phyloP scores from a whole-genome alignment of 1,140 invertebrate genomes.

The Drosophila malerkotliana region DNA sequence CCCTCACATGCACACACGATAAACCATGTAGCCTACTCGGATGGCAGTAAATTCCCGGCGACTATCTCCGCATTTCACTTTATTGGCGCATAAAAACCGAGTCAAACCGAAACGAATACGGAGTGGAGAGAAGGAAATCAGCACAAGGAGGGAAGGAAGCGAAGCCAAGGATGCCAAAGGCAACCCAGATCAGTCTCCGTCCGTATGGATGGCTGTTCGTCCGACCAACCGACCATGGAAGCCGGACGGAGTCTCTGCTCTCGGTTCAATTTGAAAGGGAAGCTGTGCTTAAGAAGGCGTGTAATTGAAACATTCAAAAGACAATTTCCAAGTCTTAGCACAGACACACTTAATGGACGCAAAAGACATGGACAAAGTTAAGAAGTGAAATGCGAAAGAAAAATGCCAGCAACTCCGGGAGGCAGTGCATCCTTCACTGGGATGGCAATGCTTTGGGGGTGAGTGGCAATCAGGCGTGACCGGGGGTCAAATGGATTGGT shows the following conservation, averaged over 20 bases:
- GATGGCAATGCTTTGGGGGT: neutral
- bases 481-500: slow-evolving; percentile 72
- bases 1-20: slow-evolving; percentile 31
- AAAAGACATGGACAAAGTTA: slow-evolving; percentile 78
- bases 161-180: slow-evolving; percentile 7
- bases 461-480: slow-evolving; percentile 69
- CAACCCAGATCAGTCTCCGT: slow-evolving; percentile 45
- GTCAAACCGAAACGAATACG: slow-evolving; percentile 46
- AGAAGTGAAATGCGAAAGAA: slow-evolving; percentile 80
- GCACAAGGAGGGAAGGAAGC: neutral
- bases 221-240: slow-evolving; percentile 43
- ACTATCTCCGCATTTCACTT: slow-evolving; percentile 79
- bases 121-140: slow-evolving; percentile 10
- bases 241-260: slow-evolving; percentile 22
- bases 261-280: slow-evolving; percentile 81
- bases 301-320: slow-evolving; percentile 84
- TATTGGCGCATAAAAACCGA: slow-evolving; percentile 78
- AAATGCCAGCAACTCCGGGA: slow-evolving; percentile 58
- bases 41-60: slow-evolving; percentile 72
- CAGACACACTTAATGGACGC: slow-evolving; percentile 84
- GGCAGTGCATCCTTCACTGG: slow-evolving; percentile 40
- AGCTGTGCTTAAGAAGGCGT: slow-evolving; percentile 84
- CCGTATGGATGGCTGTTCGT: slow-evolving; percentile 23
- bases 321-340: slow-evolving; percentile 84
- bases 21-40: slow-evolving; percentile 55